These are phyloP conservation scores for Margaritifera margaritifera DNA, from an alignment of 2,888 invertebrate genomes.

Conservation along the genomic window DNA sequence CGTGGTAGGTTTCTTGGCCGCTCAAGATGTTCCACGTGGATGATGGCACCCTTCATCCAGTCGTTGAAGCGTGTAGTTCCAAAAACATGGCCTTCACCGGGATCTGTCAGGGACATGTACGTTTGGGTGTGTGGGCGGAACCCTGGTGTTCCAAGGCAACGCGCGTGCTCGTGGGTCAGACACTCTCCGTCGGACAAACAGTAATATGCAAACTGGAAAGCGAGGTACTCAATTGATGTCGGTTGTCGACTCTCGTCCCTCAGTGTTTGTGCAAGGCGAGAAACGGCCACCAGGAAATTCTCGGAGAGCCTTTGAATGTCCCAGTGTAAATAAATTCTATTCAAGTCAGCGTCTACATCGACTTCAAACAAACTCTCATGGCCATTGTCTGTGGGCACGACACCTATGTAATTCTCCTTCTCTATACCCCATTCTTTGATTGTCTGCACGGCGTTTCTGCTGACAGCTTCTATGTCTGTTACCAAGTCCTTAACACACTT, in stretches of 20 bases:
- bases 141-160: slow-evolving; percentile 46
- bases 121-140: slow-evolving; percentile 53
- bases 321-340: slow-evolving; percentile 36
- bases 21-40: slow-evolving; percentile 56
- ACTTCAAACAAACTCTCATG: slow-evolving; percentile 12
- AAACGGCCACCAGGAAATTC: slow-evolving; percentile 32
- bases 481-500: slow-evolving; percentile 19
- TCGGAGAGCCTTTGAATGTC: slow-evolving; percentile 21
- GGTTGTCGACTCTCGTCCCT: slow-evolving; percentile 37
- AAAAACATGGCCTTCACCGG: slow-evolving; percentile 52
- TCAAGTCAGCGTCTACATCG: slow-evolving; percentile 21
- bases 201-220: slow-evolving; percentile 38
- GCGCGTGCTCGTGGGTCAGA: slow-evolving; percentile 15
- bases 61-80: slow-evolving; percentile 50
- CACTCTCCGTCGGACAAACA: slow-evolving; percentile 23
- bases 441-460: neutral
- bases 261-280: slow-evolving; percentile 24
- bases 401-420: slow-evolving; percentile 31
- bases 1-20: slow-evolving; percentile 40
- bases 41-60: slow-evolving; percentile 52
- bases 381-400: slow-evolving; percentile 26
- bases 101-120: slow-evolving; percentile 56
- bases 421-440: slow-evolving; percentile 33
- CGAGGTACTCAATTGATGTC: slow-evolving; percentile 38
- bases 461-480: neutral